Evolutionary conservation across 2,797 vertebrate genomes (phyloP).

Genomic region (Craterocephalus amniculus): DNA sequence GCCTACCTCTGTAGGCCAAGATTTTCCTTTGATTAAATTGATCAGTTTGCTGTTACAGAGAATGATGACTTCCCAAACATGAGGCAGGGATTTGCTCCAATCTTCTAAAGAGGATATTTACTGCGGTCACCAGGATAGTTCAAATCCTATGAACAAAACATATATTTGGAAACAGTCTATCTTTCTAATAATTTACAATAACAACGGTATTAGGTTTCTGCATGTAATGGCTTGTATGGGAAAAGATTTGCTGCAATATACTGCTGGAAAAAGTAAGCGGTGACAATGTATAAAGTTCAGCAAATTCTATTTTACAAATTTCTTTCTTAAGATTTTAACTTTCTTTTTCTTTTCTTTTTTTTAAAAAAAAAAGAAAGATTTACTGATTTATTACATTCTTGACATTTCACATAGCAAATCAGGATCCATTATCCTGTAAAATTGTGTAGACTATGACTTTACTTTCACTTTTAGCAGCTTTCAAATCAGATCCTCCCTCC

Average conservation of each 20-base stretch:
- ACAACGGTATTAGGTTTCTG: too few species aligned
- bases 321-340: neutral
- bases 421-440: neutral
- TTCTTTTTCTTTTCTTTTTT: too few species aligned
- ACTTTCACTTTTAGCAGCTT: neutral
- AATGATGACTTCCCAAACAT: too few species aligned
- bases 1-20: too few species aligned
- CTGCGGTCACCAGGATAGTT: neutral
- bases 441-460: slow-evolving; percentile 3
- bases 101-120: neutral
- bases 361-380: neutral
- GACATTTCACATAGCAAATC: neutral
- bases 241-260: too few species aligned
- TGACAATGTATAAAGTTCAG: neutral
- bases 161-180: neutral
- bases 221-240: too few species aligned
- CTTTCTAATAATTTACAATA: neutral
- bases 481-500: slow-evolving; percentile 20
- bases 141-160: neutral
- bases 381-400: neutral
- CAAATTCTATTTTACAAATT: neutral
- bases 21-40: neutral
- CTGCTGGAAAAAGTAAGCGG: too few species aligned
- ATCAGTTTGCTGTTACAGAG: too few species aligned
- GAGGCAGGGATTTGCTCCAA: too few species aligned